Base-by-base conservation (phyloP, 2,888 invertebrate genomes). In the Diaprepes abbreviatus region DNA sequence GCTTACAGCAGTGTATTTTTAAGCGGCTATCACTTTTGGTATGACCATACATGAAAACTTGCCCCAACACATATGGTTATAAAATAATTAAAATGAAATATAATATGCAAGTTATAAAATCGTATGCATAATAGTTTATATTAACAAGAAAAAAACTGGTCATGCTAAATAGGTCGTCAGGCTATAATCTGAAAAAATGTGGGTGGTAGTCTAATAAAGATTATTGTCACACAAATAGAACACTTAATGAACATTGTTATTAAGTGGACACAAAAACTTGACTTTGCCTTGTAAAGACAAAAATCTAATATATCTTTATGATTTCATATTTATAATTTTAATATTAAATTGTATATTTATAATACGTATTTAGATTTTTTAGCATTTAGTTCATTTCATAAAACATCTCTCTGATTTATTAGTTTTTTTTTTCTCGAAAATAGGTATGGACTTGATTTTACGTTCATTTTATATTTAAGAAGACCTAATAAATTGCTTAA, bases 71-170 rank as follows among this genome's bases (percentile, higher is more conserved):
- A 50, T 50, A 50, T 50, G 48, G 48, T 28, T 28, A 31, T 28
- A 50, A 50, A 28, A 7, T 28, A 50, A 48, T 50, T 50, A 50
- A 45, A 50, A 28, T 50, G 28, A 50, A 50, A 50, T 50, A 50
- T 28, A 50, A 28, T 50, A 50, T 28, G 48, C 48, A 50, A 50
- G 28, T 28, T 50, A 28, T 10, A 28, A 50, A 50, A 50, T 28
- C 28, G 7, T 9, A 16, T 16, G 31, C 31, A 50, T 50, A 50
- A 28, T 21, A 50, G 12, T 50, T 21, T 16, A 28, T 16, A 16
- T 16, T 50, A 12, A 28, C 14, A 48, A 24, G 24, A 24, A 48
- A 48, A n/a, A 16, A 16, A 50, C 28, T 28, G 48, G 48, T 50
- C 14, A 50, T 50, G 14, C 28, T 50, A 50, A 50, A 28, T 50